These are phyloP conservation scores for Takifugu rubripes DNA, from an alignment of 2,797 vertebrate genomes.

Conservation along the genomic window DNA sequence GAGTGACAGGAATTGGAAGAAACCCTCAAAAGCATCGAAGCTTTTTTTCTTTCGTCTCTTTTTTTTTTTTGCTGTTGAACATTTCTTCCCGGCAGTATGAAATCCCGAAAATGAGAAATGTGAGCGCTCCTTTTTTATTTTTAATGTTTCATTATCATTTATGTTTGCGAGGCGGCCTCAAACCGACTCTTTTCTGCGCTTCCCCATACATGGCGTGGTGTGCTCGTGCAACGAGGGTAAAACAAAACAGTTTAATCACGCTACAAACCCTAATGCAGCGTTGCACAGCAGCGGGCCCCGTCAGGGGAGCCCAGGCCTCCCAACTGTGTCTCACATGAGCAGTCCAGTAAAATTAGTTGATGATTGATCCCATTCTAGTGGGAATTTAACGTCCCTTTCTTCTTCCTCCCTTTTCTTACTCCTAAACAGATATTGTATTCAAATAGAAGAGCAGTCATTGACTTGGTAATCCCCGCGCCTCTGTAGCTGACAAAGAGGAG, in stretches of 20 bases:
- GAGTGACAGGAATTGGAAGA: slow-evolving; percentile 1
- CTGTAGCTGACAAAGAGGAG: slow-evolving; percentile 74
- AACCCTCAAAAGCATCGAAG: slow-evolving; percentile 12
- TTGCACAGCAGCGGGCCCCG: slow-evolving; percentile 57
- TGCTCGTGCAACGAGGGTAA: slow-evolving; percentile 25
- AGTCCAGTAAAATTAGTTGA: slow-evolving; percentile 79
- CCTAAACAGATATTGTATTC: slow-evolving; percentile 82
- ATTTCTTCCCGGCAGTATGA: slow-evolving; percentile 1
- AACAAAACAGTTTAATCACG: slow-evolving; percentile 70
- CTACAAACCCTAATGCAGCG: slow-evolving; percentile 63
- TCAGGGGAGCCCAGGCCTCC: slow-evolving; percentile 65
- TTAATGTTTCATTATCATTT: slow-evolving; percentile 22
- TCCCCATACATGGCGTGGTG: slow-evolving; percentile 8
- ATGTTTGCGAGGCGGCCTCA: slow-evolving; percentile 25
- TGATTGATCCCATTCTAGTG: slow-evolving; percentile 76
- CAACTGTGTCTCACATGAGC: slow-evolving; percentile 74
- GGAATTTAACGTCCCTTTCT: slow-evolving; percentile 57
- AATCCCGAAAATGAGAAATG: slow-evolving; percentile 17
- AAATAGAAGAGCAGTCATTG: slow-evolving; percentile 80
- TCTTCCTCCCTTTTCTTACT: slow-evolving; percentile 25
- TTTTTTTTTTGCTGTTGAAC: slow-evolving; percentile 13
- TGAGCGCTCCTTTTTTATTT: slow-evolving; percentile 5
- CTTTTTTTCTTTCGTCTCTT: slow-evolving; percentile 1
- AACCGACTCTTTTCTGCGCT: neutral
- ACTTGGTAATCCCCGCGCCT: slow-evolving; percentile 82